Evolutionary conservation across 2,888 invertebrate genomes (phyloP), one percentile per base, ranked within the genome.

Genomic region (Apodemia duryi): DNA sequence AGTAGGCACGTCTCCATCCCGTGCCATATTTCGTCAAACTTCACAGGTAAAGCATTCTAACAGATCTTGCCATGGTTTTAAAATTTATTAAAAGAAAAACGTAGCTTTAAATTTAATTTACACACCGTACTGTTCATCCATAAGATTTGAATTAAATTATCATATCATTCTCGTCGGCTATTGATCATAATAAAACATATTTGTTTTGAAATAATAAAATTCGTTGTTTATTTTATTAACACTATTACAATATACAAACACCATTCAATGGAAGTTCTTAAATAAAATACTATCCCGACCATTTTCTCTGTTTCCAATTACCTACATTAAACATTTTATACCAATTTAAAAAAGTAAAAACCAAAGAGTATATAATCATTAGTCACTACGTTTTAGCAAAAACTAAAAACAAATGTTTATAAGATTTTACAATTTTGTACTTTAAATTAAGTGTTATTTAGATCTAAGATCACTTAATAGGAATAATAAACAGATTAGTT

Each of bases 1-100:
- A 72, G 96, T 96, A 73, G 96, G 95, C 87, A 96, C 94, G 84
- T 96, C 96, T 76, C 94, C 95, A 93, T 95, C 95, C 73, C 94
- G 92, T 72, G 94, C 94, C 95, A 95, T 95, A 66, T 76, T 82
- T 75, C 66, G 67, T 69, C 70, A 69, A 63, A 69, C 73, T 71
- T 68, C 65, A 69, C 69, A 70, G 69, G 64, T 67, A 66, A 73
- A 66, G 75, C 78, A 77, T 76, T 67, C 69, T 71, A 67, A 67
- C 68, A 68, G 71, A 66, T 67, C 65, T 63, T 63, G 66, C 66
- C 68, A 71, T 67, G 67, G 68, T 65, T 38, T 65, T 6, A 54
- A 63, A 32, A n/a, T 32, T 28, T 52, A 43, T 52, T 51, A n/a
- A 38, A 61, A 38, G 38, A n/a, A 28, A 65, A 51, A 21, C 61